These are phyloP conservation scores for Euproctis similis DNA, from an alignment of 2,888 invertebrate species.

Conservation along the genomic window DNA sequence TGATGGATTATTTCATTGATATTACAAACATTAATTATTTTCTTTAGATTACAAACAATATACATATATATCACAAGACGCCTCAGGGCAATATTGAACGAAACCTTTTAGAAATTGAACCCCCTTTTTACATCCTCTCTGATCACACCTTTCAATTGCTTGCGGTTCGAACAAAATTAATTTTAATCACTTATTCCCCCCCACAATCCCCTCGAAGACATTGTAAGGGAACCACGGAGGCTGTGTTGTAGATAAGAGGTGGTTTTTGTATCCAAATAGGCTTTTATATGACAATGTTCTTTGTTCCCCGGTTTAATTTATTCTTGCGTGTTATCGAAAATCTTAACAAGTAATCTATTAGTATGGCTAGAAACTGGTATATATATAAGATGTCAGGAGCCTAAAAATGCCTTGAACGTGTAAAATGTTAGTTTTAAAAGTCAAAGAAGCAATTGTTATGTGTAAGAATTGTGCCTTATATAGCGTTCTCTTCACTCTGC, in stretches of 20 bases:
- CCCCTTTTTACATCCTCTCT: slow-evolving; percentile 14
- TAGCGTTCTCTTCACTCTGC: too few species aligned
- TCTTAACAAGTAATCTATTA: too few species aligned
- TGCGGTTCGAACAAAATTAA: slow-evolving; percentile 22
- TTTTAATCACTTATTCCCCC: slow-evolving; percentile 21
- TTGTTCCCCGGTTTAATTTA: slow-evolving; percentile 8
- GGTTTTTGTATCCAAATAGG: slow-evolving; percentile 8
- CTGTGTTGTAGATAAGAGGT: slow-evolving; percentile 6
- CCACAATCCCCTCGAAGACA: slow-evolving; percentile 7
- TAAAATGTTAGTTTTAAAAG: too few species aligned
- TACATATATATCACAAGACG: too few species aligned
- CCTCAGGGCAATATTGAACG: slow-evolving; percentile 3
- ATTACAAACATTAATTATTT: too few species aligned
- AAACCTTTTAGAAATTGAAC: slow-evolving; percentile 11
- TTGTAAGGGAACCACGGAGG: slow-evolving; percentile 6
- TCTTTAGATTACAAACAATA: too few species aligned
- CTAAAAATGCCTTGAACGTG: too few species aligned
- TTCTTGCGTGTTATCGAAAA: slow-evolving; percentile 3
- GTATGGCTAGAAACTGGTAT: too few species aligned
- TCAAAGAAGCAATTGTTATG: too few species aligned
- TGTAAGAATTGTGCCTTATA: too few species aligned
- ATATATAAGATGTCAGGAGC: too few species aligned
- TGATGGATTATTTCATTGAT: too few species aligned
- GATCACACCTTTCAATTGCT: slow-evolving; percentile 25
- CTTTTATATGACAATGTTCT: slow-evolving; percentile 6